Conservation (phyloP, 1,140 invertebrate species). For the Galleria mellonella region DNA sequence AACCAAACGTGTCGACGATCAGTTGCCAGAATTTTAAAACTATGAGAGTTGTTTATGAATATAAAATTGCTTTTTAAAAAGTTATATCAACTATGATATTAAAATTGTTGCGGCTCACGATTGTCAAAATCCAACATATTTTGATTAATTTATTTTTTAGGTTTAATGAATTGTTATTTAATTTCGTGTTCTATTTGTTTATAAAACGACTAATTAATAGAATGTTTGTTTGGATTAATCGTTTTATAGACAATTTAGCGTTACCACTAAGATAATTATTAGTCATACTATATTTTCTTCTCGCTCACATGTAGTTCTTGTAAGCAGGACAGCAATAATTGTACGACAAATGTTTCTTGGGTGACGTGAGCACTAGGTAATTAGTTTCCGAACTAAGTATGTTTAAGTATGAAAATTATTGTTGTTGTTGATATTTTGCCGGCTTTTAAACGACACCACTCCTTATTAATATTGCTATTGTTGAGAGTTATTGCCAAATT, state of each 20-base stretch:
- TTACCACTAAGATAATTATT: conserved; percentile 1
- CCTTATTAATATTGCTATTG: conserved; percentile 51
- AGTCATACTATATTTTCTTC: not conserved
- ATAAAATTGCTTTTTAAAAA: conserved; percentile 36
- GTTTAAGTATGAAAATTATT: conserved; percentile 48
- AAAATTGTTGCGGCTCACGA: conserved; percentile 66
- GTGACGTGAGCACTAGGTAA: conserved; percentile 22
- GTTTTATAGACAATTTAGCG: conserved; percentile 24
- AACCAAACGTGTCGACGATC: too few species aligned
- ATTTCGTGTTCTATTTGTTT: conserved; percentile 22
- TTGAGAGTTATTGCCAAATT: conserved; percentile 68
- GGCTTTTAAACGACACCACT: conserved; percentile 53
- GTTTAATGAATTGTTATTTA: conserved; percentile 51
- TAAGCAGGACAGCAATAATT: not conserved
- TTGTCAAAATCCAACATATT: conserved; percentile 35
- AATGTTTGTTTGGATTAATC: conserved; percentile 30
- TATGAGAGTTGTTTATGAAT: conserved; percentile 24
- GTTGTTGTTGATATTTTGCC: conserved; percentile 64
- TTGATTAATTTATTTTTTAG: conserved; percentile 60
- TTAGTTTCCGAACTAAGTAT: conserved; percentile 36
- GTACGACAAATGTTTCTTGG: conserved; percentile 1
- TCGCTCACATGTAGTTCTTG: not conserved
- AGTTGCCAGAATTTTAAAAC: conserved; percentile 1
- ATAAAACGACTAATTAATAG: conserved; percentile 22
- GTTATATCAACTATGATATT: conserved; percentile 69